Evolutionary conservation across 2,888 invertebrate species (phyloP).

Genomic region (Harpalus rubripes): DNA sequence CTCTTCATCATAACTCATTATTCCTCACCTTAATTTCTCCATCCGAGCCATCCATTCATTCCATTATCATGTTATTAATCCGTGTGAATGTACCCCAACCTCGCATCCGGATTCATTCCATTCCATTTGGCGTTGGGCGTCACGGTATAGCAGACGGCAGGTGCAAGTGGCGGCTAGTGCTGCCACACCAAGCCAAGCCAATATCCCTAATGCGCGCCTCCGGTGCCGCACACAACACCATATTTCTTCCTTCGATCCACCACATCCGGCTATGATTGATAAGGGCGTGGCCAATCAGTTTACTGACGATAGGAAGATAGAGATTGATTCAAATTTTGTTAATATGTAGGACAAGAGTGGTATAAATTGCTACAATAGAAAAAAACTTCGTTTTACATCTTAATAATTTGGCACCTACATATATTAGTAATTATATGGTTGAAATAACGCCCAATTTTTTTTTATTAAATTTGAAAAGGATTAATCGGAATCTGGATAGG

Average conservation of each 20-base stretch:
- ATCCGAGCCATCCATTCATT: background rate
- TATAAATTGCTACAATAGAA: background rate
- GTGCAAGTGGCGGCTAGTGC: slow-evolving; percentile 16
- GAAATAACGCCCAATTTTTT: no score
- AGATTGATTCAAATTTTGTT: background rate
- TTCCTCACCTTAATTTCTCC: no score
- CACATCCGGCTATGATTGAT: slow-evolving; percentile 31
- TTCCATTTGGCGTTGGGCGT: slow-evolving; percentile 20
- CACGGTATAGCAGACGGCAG: background rate
- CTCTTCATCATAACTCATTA: no score
- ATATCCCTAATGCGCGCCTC: slow-evolving; percentile 44
- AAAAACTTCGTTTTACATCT: no score
- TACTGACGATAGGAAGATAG: background rate
- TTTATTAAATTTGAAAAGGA: no score
- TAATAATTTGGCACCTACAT: no score
- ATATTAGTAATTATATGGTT: no score
- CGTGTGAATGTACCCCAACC: background rate
- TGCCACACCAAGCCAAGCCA: slow-evolving; percentile 23
- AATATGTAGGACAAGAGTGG: background rate
- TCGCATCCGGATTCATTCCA: slow-evolving; percentile 2
- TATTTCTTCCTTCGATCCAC: slow-evolving; percentile 44
- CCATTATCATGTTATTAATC: slow-evolving; percentile 24
- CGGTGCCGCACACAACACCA: background rate
- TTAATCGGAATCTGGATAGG: no score
- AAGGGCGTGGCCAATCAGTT: slow-evolving; percentile 2